Conservation (phyloP, 2,113 vertebrate genomes). For the Neogale vison region DNA sequence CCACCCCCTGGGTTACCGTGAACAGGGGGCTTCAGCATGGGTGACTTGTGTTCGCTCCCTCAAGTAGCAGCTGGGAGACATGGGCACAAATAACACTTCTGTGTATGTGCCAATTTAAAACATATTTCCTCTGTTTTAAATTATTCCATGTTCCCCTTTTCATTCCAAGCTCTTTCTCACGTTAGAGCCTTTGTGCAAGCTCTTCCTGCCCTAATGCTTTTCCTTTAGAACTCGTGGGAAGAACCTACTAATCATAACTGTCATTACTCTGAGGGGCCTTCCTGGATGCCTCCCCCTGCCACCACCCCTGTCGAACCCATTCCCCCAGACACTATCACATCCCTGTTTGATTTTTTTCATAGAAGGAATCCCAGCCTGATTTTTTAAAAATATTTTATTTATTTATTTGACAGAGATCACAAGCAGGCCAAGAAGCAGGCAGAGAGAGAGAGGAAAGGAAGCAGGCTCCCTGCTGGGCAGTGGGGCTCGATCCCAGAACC, state of each 20-base stretch:
- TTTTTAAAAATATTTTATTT: neutral
- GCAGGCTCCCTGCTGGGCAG: too few species aligned
- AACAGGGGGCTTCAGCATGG: neutral
- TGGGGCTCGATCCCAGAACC: too few species aligned
- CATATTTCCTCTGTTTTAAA: neutral
- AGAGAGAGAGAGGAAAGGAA: too few species aligned
- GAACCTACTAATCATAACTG: too few species aligned
- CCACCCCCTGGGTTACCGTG: fast-evolving
- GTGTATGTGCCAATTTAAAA: neutral
- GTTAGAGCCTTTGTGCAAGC: neutral
- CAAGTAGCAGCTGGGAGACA: neutral
- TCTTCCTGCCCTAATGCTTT: neutral
- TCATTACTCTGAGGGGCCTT: neutral
- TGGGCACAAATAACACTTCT: neutral
- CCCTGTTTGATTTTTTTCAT: neutral
- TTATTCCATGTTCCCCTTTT: neutral
- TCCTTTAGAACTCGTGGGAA: neutral
- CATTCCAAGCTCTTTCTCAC: neutral
- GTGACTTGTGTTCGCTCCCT: neutral
- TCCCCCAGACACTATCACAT: too few species aligned
- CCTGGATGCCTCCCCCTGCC: neutral
- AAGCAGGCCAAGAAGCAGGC: too few species aligned
- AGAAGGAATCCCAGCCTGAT: neutral
- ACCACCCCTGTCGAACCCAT: fast-evolving
- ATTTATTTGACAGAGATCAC: too few species aligned